phyloP scores from a whole-genome alignment of 1,140 invertebrate species.

The Bombus ignitus region DNA sequence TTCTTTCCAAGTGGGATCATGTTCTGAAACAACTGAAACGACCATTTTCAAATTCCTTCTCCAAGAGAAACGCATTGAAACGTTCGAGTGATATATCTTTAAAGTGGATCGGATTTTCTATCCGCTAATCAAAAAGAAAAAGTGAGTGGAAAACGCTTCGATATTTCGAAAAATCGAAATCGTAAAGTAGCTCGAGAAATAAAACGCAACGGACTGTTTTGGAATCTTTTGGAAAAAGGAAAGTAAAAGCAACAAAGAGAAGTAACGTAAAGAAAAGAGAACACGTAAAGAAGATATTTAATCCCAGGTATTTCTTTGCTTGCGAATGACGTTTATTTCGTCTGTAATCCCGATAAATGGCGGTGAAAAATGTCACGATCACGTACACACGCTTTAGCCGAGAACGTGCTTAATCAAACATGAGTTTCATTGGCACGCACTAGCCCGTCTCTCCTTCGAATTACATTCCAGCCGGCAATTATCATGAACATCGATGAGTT shows the following conservation, averaged over 20 bases:
- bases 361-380: constrained; percentile 49
- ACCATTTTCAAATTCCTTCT: not conserved
- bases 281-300: not conserved
- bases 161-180: too few relatives aligned
- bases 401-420: constrained; percentile 49
- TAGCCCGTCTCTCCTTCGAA: constrained; percentile 14
- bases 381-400: constrained; percentile 12
- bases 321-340: constrained; percentile 19
- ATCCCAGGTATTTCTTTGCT: not conserved
- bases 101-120: constrained; percentile 39
- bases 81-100: not conserved
- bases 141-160: constrained; percentile 24
- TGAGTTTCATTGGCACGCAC: not conserved
- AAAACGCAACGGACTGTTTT: not conserved
- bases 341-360: constrained; percentile 36
- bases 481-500: constrained; percentile 93
- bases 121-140: constrained; percentile 8
- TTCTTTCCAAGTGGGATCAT: constrained; percentile 2
- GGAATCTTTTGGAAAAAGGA: not conserved
- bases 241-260: not conserved
- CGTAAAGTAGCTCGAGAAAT: not conserved
- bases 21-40: not conserved
- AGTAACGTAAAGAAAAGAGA: not conserved
- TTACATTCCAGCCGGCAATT: constrained; percentile 50
- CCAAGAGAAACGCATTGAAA: not conserved